Evolutionary conservation across 1,140 invertebrate species (phyloP).

Genomic region (Sweltsa coloradensis): DNA sequence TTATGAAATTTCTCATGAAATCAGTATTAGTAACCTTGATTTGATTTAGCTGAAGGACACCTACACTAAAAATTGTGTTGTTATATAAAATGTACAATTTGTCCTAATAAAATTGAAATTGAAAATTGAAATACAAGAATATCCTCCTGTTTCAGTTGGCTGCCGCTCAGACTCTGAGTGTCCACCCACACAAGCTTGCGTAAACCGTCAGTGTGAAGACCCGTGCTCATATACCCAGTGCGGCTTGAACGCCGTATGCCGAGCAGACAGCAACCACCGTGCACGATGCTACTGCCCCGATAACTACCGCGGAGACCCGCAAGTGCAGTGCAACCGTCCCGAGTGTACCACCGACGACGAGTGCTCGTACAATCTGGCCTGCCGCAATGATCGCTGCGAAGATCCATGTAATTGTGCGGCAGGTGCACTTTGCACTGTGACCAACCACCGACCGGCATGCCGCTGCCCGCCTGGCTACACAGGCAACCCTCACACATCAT

Average conservation of each 20-base stretch:
- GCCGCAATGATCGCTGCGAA: constrained; percentile 57
- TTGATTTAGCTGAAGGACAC: too few species aligned
- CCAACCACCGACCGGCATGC: constrained; percentile 62
- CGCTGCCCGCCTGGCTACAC: constrained; percentile 68
- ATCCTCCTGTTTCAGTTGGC: constrained; percentile 44
- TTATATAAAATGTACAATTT: too few species aligned
- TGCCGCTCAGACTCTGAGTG: constrained; percentile 79
- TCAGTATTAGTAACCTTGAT: too few species aligned
- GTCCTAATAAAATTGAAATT: too few species aligned
- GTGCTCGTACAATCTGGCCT: constrained; percentile 60
- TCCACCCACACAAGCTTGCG: constrained; percentile 64
- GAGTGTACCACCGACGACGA: constrained; percentile 63
- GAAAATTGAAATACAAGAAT: not conserved
- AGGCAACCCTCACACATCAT: constrained; percentile 60
- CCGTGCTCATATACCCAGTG: constrained; percentile 69
- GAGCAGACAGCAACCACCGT: constrained; percentile 53
- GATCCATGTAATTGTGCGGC: constrained; percentile 64
- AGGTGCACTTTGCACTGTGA: constrained; percentile 61
- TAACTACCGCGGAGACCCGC: constrained; percentile 60
- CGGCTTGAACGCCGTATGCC: constrained; percentile 67
- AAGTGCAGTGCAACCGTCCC: constrained; percentile 57
- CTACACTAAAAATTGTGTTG: too few species aligned
- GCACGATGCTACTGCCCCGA: constrained; percentile 69
- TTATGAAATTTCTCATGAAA: constrained; percentile 20
- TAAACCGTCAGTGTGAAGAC: constrained; percentile 71